Evolutionary conservation across 2,113 vertebrate genomes (phyloP).

Genomic region (Oreochromis niloticus): DNA sequence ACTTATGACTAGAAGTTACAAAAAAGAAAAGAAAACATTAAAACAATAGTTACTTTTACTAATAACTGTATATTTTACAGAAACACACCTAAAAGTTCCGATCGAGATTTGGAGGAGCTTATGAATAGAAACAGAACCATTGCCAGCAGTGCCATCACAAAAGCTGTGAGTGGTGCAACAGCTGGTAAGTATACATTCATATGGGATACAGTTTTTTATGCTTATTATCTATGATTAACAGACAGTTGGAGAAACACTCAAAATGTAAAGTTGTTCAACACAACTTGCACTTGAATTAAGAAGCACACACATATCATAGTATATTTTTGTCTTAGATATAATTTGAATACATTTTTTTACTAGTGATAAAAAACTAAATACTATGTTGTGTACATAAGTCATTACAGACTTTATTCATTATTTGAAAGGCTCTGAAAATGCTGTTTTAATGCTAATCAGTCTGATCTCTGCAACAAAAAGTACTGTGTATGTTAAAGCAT

Average conservation of each 20-base stretch:
- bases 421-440: neutral
- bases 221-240: neutral
- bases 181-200: conserved; percentile 72
- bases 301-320: neutral
- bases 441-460: neutral
- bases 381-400: neutral
- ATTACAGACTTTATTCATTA: neutral
- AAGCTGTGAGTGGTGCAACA: conserved; percentile 89
- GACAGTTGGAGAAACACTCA: neutral
- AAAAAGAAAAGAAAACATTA: neutral
- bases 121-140: conserved; percentile 92
- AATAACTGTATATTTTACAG: conserved; percentile 24
- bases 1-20: neutral
- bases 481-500: neutral
- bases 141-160: conserved; percentile 93
- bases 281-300: neutral
- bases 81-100: conserved; percentile 66
- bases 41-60: neutral
- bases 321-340: neutral
- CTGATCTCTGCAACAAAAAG: neutral
- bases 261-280: neutral
- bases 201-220: neutral
- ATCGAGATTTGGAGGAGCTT: conserved; percentile 88
- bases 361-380: neutral
- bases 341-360: neutral